Percentiles rank a stretch among this genome's conserved stretches.
Evolutionary conservation across 92 coral and sea anemone genomes (phyloP).

Genomic region (Phymanthus crucifer): DNA sequence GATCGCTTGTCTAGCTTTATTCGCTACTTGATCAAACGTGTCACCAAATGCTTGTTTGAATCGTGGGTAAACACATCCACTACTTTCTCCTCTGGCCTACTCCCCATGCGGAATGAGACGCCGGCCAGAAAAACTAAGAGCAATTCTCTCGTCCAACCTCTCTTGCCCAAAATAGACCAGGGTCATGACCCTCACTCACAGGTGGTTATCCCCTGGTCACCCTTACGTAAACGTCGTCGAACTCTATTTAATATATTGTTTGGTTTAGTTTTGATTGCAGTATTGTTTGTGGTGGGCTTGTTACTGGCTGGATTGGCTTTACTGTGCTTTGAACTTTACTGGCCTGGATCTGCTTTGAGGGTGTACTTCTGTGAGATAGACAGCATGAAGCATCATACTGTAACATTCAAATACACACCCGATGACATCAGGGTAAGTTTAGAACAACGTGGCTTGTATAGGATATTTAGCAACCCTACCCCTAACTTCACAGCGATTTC

Average conservation of each 20-base stretch:
- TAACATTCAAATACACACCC: conserved; percentile 34
- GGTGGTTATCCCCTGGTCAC: too few species aligned
- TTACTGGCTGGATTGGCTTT: conserved; percentile 52
- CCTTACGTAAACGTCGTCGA: neutral
- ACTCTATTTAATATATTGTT: neutral
- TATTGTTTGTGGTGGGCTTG: conserved; percentile 37
- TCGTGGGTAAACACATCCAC: too few species aligned
- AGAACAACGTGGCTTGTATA: neutral
- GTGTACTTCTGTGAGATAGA: conserved; percentile 73
- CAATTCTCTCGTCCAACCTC: neutral
- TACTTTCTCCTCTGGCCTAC: too few species aligned
- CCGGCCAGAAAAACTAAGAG: too few species aligned
- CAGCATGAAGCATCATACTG: conserved; percentile 45
- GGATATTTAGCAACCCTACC: too few species aligned
- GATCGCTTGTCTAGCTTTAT: neutral
- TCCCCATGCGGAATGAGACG: too few species aligned
- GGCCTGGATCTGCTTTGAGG: conserved; percentile 76
- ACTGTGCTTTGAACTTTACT: conserved; percentile 60
- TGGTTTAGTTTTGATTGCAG: conserved; percentile 56
- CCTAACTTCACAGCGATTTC: too few species aligned
- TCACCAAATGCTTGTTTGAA: too few species aligned
- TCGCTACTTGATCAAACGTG: too few species aligned
- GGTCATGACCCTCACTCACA: too few species aligned
- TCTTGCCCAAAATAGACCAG: neutral
- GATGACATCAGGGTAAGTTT: neutral